These are phyloP conservation scores for Anas georgica DNA, from an alignment of 2,797 vertebrate genomes.

Conservation along the genomic window DNA sequence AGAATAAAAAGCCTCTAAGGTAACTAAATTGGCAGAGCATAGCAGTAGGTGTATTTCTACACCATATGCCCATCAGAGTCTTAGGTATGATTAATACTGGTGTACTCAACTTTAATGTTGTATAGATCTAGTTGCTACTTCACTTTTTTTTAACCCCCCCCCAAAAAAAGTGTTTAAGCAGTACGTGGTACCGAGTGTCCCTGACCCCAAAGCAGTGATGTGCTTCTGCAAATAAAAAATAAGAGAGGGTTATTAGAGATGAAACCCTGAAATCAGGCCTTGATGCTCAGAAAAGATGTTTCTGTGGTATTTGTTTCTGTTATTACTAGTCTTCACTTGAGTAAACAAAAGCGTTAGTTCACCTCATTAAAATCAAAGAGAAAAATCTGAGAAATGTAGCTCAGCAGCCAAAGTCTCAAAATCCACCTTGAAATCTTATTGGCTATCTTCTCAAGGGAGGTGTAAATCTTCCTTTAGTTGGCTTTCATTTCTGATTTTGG, in stretches of 20 bases:
- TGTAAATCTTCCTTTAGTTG: constrained; percentile 61
- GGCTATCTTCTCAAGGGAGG: constrained; percentile 29
- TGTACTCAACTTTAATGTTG: neutral
- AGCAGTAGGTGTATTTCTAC: neutral
- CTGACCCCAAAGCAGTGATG: neutral
- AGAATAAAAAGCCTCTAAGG: neutral
- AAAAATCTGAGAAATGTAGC: constrained; percentile 60
- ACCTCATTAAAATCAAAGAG: constrained; percentile 66
- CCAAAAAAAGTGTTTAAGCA: neutral
- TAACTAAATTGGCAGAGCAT: neutral
- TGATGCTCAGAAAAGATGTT: constrained; percentile 9
- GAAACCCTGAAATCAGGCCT: constrained; percentile 9
- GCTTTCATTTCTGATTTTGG: constrained; percentile 62
- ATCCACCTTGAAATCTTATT: constrained; percentile 64
- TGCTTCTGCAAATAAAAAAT: neutral
- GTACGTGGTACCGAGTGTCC: neutral
- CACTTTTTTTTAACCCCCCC: neutral
- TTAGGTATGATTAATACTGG: neutral
- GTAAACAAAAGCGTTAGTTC: constrained; percentile 44
- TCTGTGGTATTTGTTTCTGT: constrained; percentile 8
- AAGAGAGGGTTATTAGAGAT: neutral
- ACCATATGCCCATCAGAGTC: neutral
- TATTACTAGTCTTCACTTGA: constrained; percentile 6
- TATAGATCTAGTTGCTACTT: neutral
- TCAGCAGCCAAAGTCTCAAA: constrained; percentile 53